A percentile compares a stretch with the other conserved stretches of the same genome.
phyloP scores from a whole-genome alignment of 2,797 vertebrate genomes.

The Amphiprion clarkii region DNA sequence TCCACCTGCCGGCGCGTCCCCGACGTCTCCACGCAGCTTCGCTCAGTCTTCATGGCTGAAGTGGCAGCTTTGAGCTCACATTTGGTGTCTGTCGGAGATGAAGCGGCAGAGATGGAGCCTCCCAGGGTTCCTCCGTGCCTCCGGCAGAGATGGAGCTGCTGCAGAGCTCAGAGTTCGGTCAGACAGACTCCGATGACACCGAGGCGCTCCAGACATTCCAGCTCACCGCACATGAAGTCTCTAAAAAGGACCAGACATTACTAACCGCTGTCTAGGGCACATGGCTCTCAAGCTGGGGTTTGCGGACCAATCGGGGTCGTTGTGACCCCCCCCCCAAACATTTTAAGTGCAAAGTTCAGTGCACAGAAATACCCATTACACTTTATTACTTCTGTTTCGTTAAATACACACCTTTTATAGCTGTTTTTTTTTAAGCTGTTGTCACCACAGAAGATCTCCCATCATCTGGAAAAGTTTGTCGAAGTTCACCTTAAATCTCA shows the following conservation, averaged over 20 bases:
- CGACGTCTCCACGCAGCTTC: slow-evolving; percentile 49
- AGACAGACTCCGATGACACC: slow-evolving; percentile 56
- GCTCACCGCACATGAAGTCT: slow-evolving; percentile 50
- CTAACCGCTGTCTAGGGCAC: slow-evolving; percentile 55
- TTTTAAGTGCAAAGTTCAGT: too few species aligned
- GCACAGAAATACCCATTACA: too few species aligned
- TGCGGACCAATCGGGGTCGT: slow-evolving; percentile 18
- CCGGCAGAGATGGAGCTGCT: slow-evolving; percentile 29
- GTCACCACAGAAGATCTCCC: too few species aligned
- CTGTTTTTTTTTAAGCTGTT: too few species aligned
- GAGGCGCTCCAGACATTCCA: slow-evolving; percentile 68
- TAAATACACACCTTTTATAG: too few species aligned
- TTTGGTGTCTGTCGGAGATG: slow-evolving; percentile 27
- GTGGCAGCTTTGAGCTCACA: slow-evolving; percentile 14
- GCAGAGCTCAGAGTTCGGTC: slow-evolving; percentile 25
- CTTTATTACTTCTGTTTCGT: too few species aligned
- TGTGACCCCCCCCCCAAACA: too few species aligned
- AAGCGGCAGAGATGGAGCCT: slow-evolving; percentile 54
- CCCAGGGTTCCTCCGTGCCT: slow-evolving; percentile 43
- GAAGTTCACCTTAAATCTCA: too few species aligned
- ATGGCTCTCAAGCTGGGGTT: slow-evolving; percentile 34
- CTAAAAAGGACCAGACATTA: slow-evolving; percentile 71
- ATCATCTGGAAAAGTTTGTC: too few species aligned
- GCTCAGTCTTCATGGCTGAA: slow-evolving; percentile 59
- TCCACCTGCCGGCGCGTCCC: slow-evolving; percentile 36